Base-by-base conservation (phyloP, 1,140 invertebrate genomes). In the Melitaea cinxia region DNA sequence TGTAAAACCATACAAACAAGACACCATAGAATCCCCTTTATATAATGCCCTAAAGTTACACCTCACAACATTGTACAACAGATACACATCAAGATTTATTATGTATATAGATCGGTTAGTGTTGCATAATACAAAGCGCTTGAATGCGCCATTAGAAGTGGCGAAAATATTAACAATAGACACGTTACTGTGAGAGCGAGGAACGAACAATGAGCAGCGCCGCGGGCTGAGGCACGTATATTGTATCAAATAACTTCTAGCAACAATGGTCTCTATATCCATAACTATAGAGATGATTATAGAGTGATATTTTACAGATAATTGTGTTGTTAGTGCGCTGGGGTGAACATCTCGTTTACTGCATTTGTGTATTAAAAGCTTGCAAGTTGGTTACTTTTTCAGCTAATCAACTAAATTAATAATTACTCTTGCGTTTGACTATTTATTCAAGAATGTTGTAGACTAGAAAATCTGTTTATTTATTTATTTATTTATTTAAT, bases 121-220 rank as follows among this genome's bases (percentile, higher is more conserved):
- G 56, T 59, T 59, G 42, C 56, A 59, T 47, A 59, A 59, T 59
- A 52, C 49, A 52, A 52, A 52, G 24, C 39, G 15, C 42, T 30
- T 33, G 42, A 59, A 59, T 59, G 26, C 45, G 33, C 42, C 45
- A 59, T 59, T 59, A 59, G 56, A 59, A 59, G 42, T 59, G 56
- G 56, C 45, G 45, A 59, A 59, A 59, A 59, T 59, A 59, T 59
- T 30, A 59, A 59, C 56, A 59, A 59, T 59, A 59, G 56, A 49
- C 9, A 24, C 14, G 10, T 59, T 9, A 28, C 15, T 30, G 24
- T 52, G 49, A 52, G 49, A 28, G 24, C 47, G 12, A n/a, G 23
- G 24, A 30, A 17, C 49, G 42, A 59, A 59, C 56, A 59, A 59
- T 59, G 56, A 52, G 42, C 56, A 42, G 23, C 42, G 56, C 56